Conservation (phyloP, 2,888 invertebrate species). For the Notodonta dromedarius region DNA sequence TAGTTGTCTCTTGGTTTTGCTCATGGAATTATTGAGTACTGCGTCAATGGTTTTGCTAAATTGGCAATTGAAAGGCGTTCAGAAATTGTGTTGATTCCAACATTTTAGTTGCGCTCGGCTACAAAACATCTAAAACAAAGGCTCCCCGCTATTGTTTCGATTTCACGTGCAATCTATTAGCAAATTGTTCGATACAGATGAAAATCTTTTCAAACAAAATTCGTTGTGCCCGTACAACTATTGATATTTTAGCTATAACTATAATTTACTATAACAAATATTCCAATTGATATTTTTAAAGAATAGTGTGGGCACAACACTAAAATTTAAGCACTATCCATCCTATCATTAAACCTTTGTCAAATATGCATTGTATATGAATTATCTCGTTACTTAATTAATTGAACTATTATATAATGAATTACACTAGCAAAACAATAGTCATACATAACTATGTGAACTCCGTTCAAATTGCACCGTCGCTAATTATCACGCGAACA, state of each 20-base stretch:
- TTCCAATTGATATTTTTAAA: not conserved
- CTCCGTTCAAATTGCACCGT: slow-evolving; percentile 38
- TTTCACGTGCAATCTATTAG: slow-evolving; percentile 36
- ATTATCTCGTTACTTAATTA: slow-evolving; percentile 34
- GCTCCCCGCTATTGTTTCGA: slow-evolving; percentile 36
- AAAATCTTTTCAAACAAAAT: slow-evolving; percentile 27
- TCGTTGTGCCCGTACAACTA: slow-evolving; percentile 11
- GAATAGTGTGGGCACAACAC: too few species aligned
- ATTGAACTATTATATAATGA: slow-evolving; percentile 35
- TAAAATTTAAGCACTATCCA: too few species aligned
- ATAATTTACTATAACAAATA: not conserved
- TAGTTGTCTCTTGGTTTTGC: too few species aligned
- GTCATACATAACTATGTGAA: slow-evolving; percentile 45
- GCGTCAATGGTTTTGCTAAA: not conserved
- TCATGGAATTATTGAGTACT: too few species aligned
- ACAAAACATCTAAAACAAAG: slow-evolving; percentile 39
- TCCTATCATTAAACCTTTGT: not conserved
- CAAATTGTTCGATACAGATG: slow-evolving; percentile 28
- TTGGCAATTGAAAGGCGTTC: not conserved
- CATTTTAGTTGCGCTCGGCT: slow-evolving; percentile 16
- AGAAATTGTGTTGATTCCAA: slow-evolving; percentile 16
- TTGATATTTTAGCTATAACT: not conserved
- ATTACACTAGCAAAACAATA: slow-evolving; percentile 41
- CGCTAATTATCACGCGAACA: slow-evolving; percentile 50
- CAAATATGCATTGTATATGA: slow-evolving; percentile 20